phyloP scores from a whole-genome alignment of 2,113 vertebrate genomes.

The Ciconia stormi region DNA sequence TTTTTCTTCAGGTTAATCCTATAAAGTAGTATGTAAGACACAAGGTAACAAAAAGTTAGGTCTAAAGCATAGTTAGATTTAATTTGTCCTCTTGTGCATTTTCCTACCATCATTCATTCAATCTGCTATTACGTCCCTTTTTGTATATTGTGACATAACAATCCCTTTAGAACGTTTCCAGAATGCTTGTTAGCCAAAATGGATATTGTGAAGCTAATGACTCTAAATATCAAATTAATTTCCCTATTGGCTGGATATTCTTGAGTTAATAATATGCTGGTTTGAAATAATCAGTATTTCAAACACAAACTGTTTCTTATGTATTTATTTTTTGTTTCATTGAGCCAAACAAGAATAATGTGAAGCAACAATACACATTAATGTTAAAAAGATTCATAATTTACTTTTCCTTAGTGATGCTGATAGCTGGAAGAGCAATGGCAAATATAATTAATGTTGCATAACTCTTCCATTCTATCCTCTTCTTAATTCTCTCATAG shows the following conservation, averaged over 20 bases:
- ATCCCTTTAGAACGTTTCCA: neutral
- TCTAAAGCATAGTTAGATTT: neutral
- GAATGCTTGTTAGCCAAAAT: neutral
- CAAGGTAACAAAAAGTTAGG: neutral
- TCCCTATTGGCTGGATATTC: neutral
- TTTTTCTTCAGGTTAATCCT: neutral
- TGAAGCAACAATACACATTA: neutral
- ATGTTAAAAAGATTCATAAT: neutral
- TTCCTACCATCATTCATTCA: neutral
- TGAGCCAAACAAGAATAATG: neutral
- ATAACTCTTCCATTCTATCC: slow-evolving; percentile 4
- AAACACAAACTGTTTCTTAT: neutral
- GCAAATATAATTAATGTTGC: slow-evolving; percentile 2
- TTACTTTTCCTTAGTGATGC: neutral
- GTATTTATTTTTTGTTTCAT: neutral
- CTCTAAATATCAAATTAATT: neutral
- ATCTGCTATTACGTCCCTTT: neutral
- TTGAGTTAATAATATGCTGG: neutral
- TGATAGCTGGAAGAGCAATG: neutral
- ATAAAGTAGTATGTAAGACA: neutral
- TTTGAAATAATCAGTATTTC: neutral
- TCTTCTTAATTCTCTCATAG: neutral
- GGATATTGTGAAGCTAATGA: neutral
- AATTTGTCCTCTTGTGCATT: neutral
- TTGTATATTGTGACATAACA: neutral